Percentiles rank a stretch among this genome's conserved stretches.
phyloP scores from a whole-genome alignment of 37 sponge, comb jelly and placozoan genomes.

The Chondrosia reniformis region DNA sequence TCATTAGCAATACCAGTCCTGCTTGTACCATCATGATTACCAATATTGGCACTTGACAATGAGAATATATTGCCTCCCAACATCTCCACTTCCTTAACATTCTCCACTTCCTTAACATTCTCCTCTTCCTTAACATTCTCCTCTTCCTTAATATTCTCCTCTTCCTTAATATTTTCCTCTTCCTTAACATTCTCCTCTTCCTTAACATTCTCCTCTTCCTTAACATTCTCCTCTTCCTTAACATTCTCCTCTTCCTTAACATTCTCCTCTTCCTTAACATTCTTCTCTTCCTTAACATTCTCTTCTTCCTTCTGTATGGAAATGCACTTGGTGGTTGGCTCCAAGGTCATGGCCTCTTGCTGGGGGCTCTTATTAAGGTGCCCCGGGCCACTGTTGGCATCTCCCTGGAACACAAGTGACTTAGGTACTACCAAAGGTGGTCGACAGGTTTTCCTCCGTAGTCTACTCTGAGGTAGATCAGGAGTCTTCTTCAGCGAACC shows the following conservation, averaged over 20 bases:
- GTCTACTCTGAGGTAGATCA: conserved; percentile 7
- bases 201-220: background rate
- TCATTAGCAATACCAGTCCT: background rate
- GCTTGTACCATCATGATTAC: conserved; percentile 6
- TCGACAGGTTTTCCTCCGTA: too few species aligned
- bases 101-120: background rate
- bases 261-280: background rate
- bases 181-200: background rate
- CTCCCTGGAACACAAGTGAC: too few species aligned
- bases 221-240: background rate
- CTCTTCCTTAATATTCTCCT: background rate
- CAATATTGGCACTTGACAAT: background rate
- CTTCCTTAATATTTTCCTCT: background rate
- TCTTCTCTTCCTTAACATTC: background rate
- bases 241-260: background rate
- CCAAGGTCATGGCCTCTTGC: too few species aligned
- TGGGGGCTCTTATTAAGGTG: too few species aligned
- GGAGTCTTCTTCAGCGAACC: conserved; percentile 7
- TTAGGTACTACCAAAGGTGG: too few species aligned
- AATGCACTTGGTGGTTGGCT: too few species aligned
- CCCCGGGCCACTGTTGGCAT: too few species aligned
- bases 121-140: background rate
- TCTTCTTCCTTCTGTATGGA: too few species aligned
- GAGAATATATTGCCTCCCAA: background rate
- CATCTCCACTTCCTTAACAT: conserved; percentile 2